Evolutionary conservation across 2,113 vertebrate species (phyloP), one percentile per base, ranked within the genome.

Genomic region (Greenwoodochromis staneri): DNA sequence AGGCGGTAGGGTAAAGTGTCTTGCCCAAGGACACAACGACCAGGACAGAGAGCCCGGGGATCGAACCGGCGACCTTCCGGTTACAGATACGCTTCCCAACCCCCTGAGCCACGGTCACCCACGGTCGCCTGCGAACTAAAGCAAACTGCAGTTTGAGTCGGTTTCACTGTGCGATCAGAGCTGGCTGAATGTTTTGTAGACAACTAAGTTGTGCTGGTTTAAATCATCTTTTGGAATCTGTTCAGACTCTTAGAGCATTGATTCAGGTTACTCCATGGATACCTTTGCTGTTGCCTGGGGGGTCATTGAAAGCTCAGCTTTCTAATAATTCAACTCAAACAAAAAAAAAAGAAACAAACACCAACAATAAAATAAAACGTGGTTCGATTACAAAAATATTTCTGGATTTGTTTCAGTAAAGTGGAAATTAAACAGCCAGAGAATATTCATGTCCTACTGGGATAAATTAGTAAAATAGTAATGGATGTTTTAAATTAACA

Each of bases 311-410:
- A 49, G 42, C 42, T 49, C 71, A n/a, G 27, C 45, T 49, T 78
- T 49, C 71, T 78, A 78, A 49, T 78, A 49, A 49, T 31, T 78
- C 69, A 78, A 78, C 9, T 78, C 42, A 49, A 78, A 76, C 16
- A 45, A 76, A 47, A 76, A 21, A 17, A 17, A 27, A 27, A 8
- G 4, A 47, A 76, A 16, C 69, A 47, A 76, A 31, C 42, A 76
- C 9, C 42, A 76, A 47, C 71, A 13, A 49, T 31, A 31, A 49
- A 47, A 49, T n/a, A 49, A 49, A 49, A 19, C 0, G 1, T 31
- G 42, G 71, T 78, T 78, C 4, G 4, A 49, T 49, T 31, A 11
- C 42, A 78, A 78, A 78, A 49, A 78, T 4, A 49, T 49, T 76
- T 76, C 16, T 12, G 42, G 1, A 76, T 76, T 29, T 49, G 11